A percentile compares a stretch with the other conserved stretches of the same genome.
Conservation (phyloP, 2,113 vertebrate species). For the Podarcis cretensis region DNA sequence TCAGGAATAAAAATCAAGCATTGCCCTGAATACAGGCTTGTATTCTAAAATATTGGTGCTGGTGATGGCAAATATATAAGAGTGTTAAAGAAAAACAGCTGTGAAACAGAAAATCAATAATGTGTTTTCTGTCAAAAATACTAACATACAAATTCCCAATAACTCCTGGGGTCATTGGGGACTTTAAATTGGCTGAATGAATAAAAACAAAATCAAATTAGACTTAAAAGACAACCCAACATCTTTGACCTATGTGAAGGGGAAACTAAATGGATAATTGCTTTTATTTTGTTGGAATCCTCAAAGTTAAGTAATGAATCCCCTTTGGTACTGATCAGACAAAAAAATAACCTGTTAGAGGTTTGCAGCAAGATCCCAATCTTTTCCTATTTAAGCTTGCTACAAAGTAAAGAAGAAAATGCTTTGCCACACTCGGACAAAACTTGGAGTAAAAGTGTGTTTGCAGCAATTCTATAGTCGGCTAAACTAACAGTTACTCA, state of each 20-base stretch:
- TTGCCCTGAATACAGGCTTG: not conserved
- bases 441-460: not conserved
- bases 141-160: not conserved
- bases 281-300: no score
- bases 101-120: not conserved
- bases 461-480: not conserved
- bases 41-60: not conserved
- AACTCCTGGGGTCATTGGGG: not conserved
- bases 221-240: not conserved
- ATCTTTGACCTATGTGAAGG: not conserved
- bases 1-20: not conserved
- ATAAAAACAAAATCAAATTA: not conserved
- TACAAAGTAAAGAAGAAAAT: not conserved
- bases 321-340: not conserved
- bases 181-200: slow-evolving; percentile 1
- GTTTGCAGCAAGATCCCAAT: slow-evolving; percentile 1
- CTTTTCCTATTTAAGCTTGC: slow-evolving; percentile 2
- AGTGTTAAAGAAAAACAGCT: not conserved
- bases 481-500: not conserved
- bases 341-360: not conserved
- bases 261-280: slow-evolving; percentile 20
- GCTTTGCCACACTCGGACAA: not conserved
- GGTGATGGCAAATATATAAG: not conserved
- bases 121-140: not conserved
- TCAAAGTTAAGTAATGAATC: not conserved